A percentile compares a stretch with the other conserved stretches of the same genome.
Conservation (phyloP, 1,140 invertebrate genomes). For the Homarus americanus region DNA sequence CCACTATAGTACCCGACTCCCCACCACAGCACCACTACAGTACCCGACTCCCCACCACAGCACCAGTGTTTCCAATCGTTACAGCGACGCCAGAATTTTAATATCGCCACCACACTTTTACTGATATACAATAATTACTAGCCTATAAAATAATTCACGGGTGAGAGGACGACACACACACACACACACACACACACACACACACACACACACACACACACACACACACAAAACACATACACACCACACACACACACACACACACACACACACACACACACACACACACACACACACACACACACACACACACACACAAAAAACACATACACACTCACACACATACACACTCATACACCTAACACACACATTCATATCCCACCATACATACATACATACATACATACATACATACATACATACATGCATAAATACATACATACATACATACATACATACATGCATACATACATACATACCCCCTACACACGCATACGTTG, state of each 20-base stretch:
- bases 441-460: too few relatives aligned
- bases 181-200: not conserved
- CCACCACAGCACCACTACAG: too few relatives aligned
- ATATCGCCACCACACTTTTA: constrained; percentile 3
- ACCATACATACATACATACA: too few relatives aligned
- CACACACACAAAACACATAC: not conserved
- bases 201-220: not conserved
- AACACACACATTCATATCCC: too few relatives aligned
- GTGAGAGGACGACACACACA: not conserved
- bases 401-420: too few relatives aligned
- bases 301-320: not conserved
- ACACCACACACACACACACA: not conserved
- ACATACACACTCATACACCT: too few relatives aligned
- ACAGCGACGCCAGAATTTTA: not conserved
- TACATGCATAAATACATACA: too few relatives aligned
- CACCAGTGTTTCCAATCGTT: not conserved
- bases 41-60: too few relatives aligned
- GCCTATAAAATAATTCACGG: not conserved
- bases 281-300: not conserved
- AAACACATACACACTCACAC: too few relatives aligned
- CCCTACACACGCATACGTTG: too few relatives aligned
- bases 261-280: not conserved
- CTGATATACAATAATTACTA: not conserved
- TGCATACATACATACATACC: too few relatives aligned
- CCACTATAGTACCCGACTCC: too few relatives aligned